Percentiles rank a stretch among this genome's conserved stretches.
phyloP scores from a whole-genome alignment of 1,140 invertebrate genomes.

The Diorhabda elongata region DNA sequence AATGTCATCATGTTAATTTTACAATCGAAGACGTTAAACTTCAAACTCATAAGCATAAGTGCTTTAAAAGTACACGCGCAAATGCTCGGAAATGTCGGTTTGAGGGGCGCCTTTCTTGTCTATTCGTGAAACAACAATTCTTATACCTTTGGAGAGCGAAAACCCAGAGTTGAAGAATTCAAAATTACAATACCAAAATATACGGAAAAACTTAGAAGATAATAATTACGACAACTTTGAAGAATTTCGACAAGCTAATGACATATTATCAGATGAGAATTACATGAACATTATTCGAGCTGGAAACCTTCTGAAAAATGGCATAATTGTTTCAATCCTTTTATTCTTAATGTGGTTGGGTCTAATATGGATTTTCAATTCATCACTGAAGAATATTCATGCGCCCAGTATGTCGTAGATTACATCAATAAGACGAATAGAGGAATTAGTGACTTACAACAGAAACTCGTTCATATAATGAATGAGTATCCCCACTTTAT shows the following conservation, averaged over 20 bases:
- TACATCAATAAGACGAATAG: not conserved
- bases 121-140: constrained; percentile 25
- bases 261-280: not conserved
- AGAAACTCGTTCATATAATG: not conserved
- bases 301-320: not conserved
- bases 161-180: constrained; percentile 19
- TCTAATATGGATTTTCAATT: not conserved
- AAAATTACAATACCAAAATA: constrained; percentile 20
- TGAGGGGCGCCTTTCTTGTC: constrained; percentile 40
- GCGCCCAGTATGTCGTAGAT: not conserved
- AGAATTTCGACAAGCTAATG: not conserved
- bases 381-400: not conserved
- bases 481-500: not conserved
- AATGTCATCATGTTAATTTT: constrained; percentile 31
- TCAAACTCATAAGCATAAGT: constrained; percentile 34
- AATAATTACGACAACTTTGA: not conserved
- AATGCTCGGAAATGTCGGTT: constrained; percentile 38
- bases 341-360: not conserved
- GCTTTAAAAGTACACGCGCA: constrained; percentile 30
- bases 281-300: not conserved
- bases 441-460: not conserved
- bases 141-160: constrained; percentile 32
- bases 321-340: not conserved
- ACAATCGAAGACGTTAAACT: constrained; percentile 31
- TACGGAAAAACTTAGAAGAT: constrained; percentile 33